Evolutionary conservation across 2,113 vertebrate species (phyloP).

Genomic region (Nothobranchius kuhntae): DNA sequence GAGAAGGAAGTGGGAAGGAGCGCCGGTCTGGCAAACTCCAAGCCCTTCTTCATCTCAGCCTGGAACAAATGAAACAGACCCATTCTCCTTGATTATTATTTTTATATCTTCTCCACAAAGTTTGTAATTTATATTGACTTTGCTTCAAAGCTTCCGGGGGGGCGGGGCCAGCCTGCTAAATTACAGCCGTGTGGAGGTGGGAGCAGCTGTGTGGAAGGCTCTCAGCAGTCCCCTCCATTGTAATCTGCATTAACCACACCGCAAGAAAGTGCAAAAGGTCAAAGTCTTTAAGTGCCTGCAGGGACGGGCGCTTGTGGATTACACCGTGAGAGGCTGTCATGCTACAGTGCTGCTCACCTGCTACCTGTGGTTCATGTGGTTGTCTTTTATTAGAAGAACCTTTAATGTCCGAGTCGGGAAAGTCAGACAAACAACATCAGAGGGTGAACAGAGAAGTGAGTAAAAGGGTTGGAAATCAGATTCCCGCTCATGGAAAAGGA

Average conservation of each 20-base stretch:
- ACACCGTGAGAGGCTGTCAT: conserved; percentile 63
- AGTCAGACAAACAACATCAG: conserved; percentile 3
- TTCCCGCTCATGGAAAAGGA: neutral
- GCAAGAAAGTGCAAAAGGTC: conserved; percentile 77
- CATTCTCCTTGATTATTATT: conserved; percentile 66
- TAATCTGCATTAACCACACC: conserved; percentile 82
- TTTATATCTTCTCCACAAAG: conserved; percentile 56
- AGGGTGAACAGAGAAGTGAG: neutral
- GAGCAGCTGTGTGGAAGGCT: conserved; percentile 74
- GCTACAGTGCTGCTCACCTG: conserved; percentile 46
- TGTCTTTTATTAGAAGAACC: conserved; percentile 21
- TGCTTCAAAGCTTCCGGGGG: conserved; percentile 56
- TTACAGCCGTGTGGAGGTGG: conserved; percentile 63
- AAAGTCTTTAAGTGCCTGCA: conserved; percentile 82
- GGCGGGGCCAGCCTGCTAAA: conserved; percentile 56
- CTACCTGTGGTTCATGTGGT: conserved; percentile 55
- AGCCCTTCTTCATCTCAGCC: conserved; percentile 27
- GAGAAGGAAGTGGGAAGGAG: conserved; percentile 42
- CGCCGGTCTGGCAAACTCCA: conserved; percentile 50
- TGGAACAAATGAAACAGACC: conserved; percentile 5
- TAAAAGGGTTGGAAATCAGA: neutral
- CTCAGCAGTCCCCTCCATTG: conserved; percentile 74
- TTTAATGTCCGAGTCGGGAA: conserved; percentile 17
- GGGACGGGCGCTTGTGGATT: conserved; percentile 74
- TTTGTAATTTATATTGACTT: conserved; percentile 67